Base-by-base conservation (phyloP, 2,797 vertebrate genomes). In the Odontamblyopus rebecca region DNA sequence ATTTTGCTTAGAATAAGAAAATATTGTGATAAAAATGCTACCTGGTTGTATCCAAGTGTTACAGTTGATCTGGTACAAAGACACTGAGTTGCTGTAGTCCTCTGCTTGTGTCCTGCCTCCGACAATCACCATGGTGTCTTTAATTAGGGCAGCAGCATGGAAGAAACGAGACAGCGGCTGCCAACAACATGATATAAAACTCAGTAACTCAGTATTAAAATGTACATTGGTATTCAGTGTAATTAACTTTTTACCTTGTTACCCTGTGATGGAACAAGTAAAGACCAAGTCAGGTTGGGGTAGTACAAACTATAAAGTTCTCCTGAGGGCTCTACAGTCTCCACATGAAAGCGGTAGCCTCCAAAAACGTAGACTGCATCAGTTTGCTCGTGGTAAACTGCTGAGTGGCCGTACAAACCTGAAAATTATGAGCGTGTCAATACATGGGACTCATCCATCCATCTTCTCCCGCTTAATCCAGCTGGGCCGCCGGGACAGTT, bases 371-470 rank as follows among this genome's bases (percentile, higher is more conserved):
- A 98, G 64, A 98, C 79, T 2, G 97, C 95, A 75, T 98, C 96
- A 0, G 96, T 97, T 78, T 93, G 94, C 82, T 96, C 94, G 6
- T 98, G 96, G 87, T 98, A 98, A n/a, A 97, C 94, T 0, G 96
- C 95, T 0, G 97, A 95, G 81, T 98, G 97, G 2, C 96, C 97
- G 2, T 98, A 97, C 74, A 97, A 93, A 77, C 96, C 96, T 98
- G 35, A 71, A 38, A 15, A 67, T n/a, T 16, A 19, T 16, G 11
- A 65, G 11, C 6, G 1, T 27, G 6, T 65, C 41, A 65, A 29
- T n/a, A 62, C 23, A 29, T 16, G 0, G 4, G 4, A 50, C 18
- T 26, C 26, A 27, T 7, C 23, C 23, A 23, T 23, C 23, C 23
- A 23, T 23, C 23, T 23, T 23, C 23, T 23, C 23, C 23, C 23